Percentiles rank a stretch among this genome's conserved stretches.
Conservation (phyloP, 2,113 vertebrate genomes). For the Gavialis gangeticus region DNA sequence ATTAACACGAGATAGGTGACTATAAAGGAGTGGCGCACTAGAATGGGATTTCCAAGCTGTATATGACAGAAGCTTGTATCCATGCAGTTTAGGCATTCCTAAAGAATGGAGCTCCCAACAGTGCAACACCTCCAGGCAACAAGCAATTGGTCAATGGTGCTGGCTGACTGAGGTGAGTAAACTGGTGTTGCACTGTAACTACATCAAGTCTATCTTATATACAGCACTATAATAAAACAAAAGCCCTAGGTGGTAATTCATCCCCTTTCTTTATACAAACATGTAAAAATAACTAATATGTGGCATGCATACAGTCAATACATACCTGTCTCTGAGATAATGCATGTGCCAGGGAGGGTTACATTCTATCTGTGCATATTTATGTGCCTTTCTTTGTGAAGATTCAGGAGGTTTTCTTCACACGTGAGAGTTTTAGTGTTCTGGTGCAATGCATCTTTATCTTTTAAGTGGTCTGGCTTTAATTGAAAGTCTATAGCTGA, state of each 20-base stretch:
- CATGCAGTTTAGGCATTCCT: background rate
- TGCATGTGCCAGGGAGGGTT: constrained; percentile 68
- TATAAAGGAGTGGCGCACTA: background rate
- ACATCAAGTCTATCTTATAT: background rate
- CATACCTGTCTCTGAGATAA: constrained; percentile 80
- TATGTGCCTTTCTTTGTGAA: constrained; percentile 78
- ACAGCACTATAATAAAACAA: background rate
- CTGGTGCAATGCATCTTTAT: constrained; percentile 59
- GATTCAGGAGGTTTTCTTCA: constrained; percentile 78
- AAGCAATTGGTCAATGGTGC: constrained; percentile 4
- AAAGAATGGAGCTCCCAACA: background rate
- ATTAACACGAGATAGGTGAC: background rate
- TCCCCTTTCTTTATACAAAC: constrained; percentile 21
- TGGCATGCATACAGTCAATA: constrained; percentile 55
- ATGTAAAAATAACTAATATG: background rate
- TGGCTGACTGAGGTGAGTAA: constrained; percentile 16
- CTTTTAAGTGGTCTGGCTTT: constrained; percentile 62
- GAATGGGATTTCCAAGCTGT: constrained; percentile 13
- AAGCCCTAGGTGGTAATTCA: background rate
- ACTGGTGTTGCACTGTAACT: background rate
- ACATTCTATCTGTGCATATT: constrained; percentile 84
- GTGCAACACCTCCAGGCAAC: constrained; percentile 39
- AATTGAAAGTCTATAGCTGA: constrained; percentile 31
- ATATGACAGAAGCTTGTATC: background rate
- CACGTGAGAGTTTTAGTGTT: constrained; percentile 72